Conservation (phyloP, 30 jellyfish, hydroid and myxozoan genomes). For the Sanderia malayensis region DNA sequence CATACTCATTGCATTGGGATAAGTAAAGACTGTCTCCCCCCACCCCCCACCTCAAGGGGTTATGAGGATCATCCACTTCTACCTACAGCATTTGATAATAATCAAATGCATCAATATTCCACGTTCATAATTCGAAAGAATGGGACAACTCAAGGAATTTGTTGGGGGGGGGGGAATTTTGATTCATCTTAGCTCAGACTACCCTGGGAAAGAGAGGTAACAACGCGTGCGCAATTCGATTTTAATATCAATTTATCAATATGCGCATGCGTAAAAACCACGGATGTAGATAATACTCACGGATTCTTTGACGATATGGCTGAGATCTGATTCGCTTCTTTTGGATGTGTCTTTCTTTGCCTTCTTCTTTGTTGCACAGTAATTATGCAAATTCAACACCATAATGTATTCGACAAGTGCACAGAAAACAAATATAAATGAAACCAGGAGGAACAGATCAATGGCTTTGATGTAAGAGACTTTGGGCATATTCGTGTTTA, state of each 20-base stretch:
- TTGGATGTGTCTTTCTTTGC: neutral
- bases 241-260: too few relatives aligned
- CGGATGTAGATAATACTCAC: too few relatives aligned
- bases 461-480: conserved; percentile 90
- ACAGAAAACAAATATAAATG: conserved; percentile 76
- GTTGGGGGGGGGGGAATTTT: too few relatives aligned
- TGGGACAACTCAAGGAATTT: too few relatives aligned
- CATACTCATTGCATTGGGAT: too few relatives aligned
- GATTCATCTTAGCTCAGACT: too few relatives aligned
- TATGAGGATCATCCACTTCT: neutral
- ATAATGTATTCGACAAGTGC: conserved; percentile 79
- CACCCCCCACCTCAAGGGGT: neutral
- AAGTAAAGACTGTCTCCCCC: neutral
- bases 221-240: too few relatives aligned
- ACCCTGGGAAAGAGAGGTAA: too few relatives aligned
- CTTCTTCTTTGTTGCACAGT: conserved; percentile 13
- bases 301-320: conserved; percentile 7
- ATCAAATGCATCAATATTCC: too few relatives aligned
- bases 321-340: conserved; percentile 4
- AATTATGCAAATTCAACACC: conserved; percentile 64
- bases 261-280: too few relatives aligned
- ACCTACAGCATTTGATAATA: too few relatives aligned
- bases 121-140: too few relatives aligned
- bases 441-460: conserved; percentile 71
- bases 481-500: conserved; percentile 89